Base-by-base conservation (phyloP, 2,888 invertebrate genomes). In the Microplitis manilae region DNA sequence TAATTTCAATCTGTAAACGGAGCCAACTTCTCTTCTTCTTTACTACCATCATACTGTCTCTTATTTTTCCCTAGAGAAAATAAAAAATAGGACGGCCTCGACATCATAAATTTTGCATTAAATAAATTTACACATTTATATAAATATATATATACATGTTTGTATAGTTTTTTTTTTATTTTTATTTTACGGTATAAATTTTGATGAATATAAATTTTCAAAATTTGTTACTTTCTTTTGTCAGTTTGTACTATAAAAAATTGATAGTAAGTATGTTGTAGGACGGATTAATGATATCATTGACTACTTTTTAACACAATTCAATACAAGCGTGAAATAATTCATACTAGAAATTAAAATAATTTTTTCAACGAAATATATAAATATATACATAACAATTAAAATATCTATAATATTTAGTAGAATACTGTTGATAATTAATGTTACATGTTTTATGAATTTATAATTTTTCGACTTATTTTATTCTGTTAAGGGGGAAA, bases 1-100 rank as follows among this genome's bases (percentile, higher is more conserved):
- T 87, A 88, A 87, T 85, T 84, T 81, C 85, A 84, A 87, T 88
- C 87, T 88, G 87, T 87, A 88, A 88, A 87, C 86, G 87, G 88
- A 88, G 85, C 85, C 86, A 86, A 81, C 75, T 77, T 81, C 80
- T 81, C 80, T 67, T 68, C 77, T 65, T 75, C 80, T 72, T 75
- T 73, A 68, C 70, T 69, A 72, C 61, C 73, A 20, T 71, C 61
- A 62, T 60, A 9, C 41, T 72, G 40, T 39, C 75, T 72, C 50
- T 67, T 15, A 15, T 41, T 64, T 60, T 70, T 64, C 65, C 67
- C 50, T 59, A 70, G 68, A 68, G 70, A 73, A 40, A 65, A 50
- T 59, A 71, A 76, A 68, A 76, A 75, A 61, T 70, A 71, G 62
- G 62, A 59, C 61, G 40, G 6, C n/a, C n/a, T 30, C 13, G 13